Evolutionary conservation across 2,888 invertebrate species (phyloP).

Genomic region (Adelognathus sp.): DNA sequence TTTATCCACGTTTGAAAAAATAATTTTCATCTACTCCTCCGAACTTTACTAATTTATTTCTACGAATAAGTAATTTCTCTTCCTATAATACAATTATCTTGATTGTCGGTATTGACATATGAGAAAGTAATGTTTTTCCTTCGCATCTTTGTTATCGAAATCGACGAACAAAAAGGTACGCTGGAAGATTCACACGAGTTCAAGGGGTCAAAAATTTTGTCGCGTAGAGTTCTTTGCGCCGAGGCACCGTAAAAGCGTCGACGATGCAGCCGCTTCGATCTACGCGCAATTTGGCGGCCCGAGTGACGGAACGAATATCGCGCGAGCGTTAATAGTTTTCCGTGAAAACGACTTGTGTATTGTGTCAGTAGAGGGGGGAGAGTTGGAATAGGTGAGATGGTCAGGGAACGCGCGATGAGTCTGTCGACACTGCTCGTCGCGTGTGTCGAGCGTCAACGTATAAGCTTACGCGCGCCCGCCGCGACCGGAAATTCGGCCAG

Average conservation of each 20-base stretch:
- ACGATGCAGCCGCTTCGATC: background rate
- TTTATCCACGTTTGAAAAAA: too few relatives aligned
- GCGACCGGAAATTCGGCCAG: slow-evolving; percentile 46
- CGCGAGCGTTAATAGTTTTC: slow-evolving; percentile 20
- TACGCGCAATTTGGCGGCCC: background rate
- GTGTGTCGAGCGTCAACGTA: slow-evolving; percentile 14
- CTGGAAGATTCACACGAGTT: too few relatives aligned
- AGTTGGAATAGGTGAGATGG: background rate
- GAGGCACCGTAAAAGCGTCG: background rate
- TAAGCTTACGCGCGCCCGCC: slow-evolving; percentile 35
- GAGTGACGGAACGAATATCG: background rate
- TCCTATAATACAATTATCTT: too few relatives aligned
- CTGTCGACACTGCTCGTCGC: slow-evolving; percentile 24
- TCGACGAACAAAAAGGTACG: too few relatives aligned
- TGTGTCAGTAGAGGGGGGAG: background rate
- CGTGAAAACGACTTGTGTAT: background rate
- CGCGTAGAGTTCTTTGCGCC: background rate
- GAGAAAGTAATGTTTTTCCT: too few relatives aligned
- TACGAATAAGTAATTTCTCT: too few relatives aligned
- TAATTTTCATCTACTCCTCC: too few relatives aligned
- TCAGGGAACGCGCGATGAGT: slow-evolving; percentile 1
- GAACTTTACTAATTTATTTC: too few relatives aligned
- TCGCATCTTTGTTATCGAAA: too few relatives aligned
- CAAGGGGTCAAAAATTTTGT: too few relatives aligned
- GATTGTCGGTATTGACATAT: too few relatives aligned